Conservation (phyloP, 2,888 invertebrate genomes). For the Drosophila emarginata region DNA sequence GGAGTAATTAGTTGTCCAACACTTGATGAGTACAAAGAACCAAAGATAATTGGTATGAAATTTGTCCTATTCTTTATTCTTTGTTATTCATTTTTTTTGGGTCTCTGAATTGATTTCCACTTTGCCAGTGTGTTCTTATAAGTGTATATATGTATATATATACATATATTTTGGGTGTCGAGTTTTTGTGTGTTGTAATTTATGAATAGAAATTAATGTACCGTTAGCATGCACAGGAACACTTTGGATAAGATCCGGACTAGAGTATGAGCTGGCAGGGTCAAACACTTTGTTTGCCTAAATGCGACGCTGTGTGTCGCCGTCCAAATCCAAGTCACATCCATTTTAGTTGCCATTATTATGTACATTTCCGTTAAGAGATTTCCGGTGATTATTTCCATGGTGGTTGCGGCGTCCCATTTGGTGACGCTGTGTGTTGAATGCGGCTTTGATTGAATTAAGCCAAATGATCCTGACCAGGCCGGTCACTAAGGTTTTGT, state of each 20-base stretch:
- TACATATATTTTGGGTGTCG: slow-evolving; percentile 32
- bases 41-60: slow-evolving; percentile 29
- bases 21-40: slow-evolving; percentile 4
- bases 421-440: slow-evolving; percentile 34
- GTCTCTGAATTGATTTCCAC: slow-evolving; percentile 67
- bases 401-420: slow-evolving; percentile 35
- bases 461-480: slow-evolving; percentile 58
- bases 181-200: slow-evolving; percentile 49
- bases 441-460: slow-evolving; percentile 65
- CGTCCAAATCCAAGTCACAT: slow-evolving; percentile 36
- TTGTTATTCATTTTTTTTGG: neutral
- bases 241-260: slow-evolving; percentile 32
- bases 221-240: slow-evolving; percentile 67
- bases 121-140: slow-evolving; percentile 36
- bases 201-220: slow-evolving; percentile 73
- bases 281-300: slow-evolving; percentile 2
- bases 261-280: slow-evolving; percentile 1
- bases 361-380: slow-evolving; percentile 70
- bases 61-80: neutral
- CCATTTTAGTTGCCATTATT: slow-evolving; percentile 72
- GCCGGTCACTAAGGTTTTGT: slow-evolving; percentile 20
- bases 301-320: slow-evolving; percentile 6
- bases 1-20: slow-evolving; percentile 5
- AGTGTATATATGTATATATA: slow-evolving; percentile 11
- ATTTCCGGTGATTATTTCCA: slow-evolving; percentile 76